Evolutionary conservation across 2,113 vertebrate genomes (phyloP).

Genomic region (Calypte anna): DNA sequence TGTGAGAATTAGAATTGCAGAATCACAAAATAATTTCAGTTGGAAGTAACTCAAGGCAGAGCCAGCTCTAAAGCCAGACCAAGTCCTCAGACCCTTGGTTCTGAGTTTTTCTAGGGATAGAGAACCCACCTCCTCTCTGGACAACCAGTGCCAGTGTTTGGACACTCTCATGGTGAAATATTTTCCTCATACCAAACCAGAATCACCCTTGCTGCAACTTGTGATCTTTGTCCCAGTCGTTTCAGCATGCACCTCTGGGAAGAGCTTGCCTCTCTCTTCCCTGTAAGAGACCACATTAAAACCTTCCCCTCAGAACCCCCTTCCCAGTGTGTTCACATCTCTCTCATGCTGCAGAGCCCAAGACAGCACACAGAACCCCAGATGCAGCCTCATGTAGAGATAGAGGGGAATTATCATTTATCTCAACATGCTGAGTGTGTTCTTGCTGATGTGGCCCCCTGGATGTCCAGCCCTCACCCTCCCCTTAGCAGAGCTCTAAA

Average conservation of each 20-base stretch:
- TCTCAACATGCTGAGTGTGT: fast-evolving
- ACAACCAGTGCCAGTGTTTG: not conserved
- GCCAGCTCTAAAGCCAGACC: not conserved
- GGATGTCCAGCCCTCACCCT: not conserved
- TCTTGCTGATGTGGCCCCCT: not conserved
- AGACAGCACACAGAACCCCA: not conserved
- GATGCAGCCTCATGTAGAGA: not conserved
- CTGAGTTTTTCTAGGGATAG: not conserved
- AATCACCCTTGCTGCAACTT: not conserved
- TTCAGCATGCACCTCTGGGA: not conserved
- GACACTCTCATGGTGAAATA: not conserved
- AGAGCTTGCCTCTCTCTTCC: not conserved
- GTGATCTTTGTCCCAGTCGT: not conserved
- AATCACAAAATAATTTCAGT: not conserved
- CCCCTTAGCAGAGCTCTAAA: not conserved
- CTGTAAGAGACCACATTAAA: not conserved
- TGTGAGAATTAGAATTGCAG: not conserved
- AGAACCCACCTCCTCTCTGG: not conserved
- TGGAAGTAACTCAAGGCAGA: not conserved
- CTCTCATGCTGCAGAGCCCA: not conserved
- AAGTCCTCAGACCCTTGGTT: fast-evolving
- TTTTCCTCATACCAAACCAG: not conserved
- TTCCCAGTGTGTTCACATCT: not conserved
- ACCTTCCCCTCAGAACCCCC: fast-evolving
- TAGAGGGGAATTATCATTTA: not conserved